phyloP scores from a whole-genome alignment of 2,113 vertebrate genomes.

The Ranitomeya imitator region DNA sequence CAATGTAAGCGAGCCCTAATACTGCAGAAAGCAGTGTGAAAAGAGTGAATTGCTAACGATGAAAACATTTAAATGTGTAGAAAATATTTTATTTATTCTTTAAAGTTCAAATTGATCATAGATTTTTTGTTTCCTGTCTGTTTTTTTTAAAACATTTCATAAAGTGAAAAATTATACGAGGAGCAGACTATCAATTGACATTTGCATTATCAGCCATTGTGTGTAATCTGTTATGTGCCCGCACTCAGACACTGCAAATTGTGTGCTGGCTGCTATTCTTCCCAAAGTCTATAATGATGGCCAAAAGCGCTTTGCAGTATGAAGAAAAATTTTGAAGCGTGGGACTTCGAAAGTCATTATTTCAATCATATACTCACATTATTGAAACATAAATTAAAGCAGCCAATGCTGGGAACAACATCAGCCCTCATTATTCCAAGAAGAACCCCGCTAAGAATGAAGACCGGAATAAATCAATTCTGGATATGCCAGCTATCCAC shows the following conservation, averaged over 20 bases:
- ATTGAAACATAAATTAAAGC: conserved; percentile 51
- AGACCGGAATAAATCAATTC: conserved; percentile 68
- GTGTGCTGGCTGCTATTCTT: conserved; percentile 4
- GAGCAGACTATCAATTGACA: conserved; percentile 11
- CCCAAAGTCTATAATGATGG: conserved; percentile 22
- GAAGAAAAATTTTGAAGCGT: conserved; percentile 31
- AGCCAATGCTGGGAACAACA: conserved; percentile 43
- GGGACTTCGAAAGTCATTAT: conserved; percentile 37
- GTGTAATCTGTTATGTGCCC: neutral
- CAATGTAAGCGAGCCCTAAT: too few species aligned
- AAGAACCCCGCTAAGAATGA: conserved; percentile 39
- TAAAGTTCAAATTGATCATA: neutral
- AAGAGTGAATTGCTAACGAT: neutral
- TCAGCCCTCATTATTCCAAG: conserved; percentile 47
- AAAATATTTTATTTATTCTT: neutral
- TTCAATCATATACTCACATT: conserved; percentile 51
- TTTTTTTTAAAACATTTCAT: neutral
- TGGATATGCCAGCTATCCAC: conserved; percentile 66
- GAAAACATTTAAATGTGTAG: neutral
- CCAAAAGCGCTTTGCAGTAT: conserved; percentile 40
- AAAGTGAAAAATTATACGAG: neutral
- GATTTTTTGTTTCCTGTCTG: neutral
- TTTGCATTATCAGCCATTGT: neutral
- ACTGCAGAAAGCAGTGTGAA: too few species aligned
- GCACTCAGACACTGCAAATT: conserved; percentile 6